Evolutionary conservation across 2,888 invertebrate genomes (phyloP).

Genomic region (Cantharis rufa): DNA sequence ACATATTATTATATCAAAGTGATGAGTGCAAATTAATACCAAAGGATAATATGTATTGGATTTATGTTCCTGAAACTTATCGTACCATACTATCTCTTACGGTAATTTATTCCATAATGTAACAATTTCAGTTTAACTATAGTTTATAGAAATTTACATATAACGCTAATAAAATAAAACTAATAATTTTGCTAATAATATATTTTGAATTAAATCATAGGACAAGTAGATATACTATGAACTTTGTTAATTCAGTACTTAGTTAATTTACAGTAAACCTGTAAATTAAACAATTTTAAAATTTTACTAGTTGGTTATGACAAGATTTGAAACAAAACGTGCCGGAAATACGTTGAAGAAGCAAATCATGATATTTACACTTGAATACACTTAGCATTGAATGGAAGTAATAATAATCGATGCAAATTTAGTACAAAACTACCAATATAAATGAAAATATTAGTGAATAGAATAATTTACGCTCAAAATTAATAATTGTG

Average conservation of each 20-base stretch:
- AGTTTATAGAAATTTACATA: background rate
- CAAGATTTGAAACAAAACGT: background rate
- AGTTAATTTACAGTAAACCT: background rate
- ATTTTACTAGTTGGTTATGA: conserved; percentile 10
- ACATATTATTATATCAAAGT: too few relatives aligned
- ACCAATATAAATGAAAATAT: background rate
- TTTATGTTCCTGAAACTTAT: background rate
- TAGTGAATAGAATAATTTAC: background rate
- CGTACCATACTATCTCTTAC: background rate
- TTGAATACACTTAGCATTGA: background rate
- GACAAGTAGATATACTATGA: background rate
- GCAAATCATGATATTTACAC: background rate
- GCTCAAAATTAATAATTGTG: background rate
- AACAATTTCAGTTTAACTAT: background rate
- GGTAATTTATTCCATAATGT: background rate
- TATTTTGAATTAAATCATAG: background rate
- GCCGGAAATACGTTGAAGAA: conserved; percentile 2
- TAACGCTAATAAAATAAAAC: background rate
- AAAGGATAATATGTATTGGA: background rate
- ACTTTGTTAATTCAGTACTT: background rate
- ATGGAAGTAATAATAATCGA: background rate
- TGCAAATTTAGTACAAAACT: background rate
- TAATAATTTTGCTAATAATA: background rate
- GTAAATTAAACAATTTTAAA: background rate
- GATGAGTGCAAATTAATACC: too few relatives aligned